Base-by-base conservation (phyloP, 2,113 vertebrate genomes). In the Egretta garzetta region DNA sequence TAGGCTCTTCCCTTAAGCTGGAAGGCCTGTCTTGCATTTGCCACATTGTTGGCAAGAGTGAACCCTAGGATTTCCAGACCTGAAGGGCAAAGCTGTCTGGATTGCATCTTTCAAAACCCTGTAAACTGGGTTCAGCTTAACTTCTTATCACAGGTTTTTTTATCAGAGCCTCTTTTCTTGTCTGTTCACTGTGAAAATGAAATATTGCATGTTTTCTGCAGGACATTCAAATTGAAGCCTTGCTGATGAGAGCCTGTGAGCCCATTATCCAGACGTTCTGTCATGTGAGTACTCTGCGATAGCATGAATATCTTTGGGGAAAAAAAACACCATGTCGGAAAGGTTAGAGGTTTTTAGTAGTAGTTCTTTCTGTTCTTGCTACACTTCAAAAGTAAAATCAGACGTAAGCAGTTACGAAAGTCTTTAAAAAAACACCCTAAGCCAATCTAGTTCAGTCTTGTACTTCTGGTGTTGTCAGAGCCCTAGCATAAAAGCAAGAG, bases 201-300 rank as follows among this genome's bases (percentile, higher is more conserved):
- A 77, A 81, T 86, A 7, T 45, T 67, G 37, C 45, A 5, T 84
- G 10, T 66, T 83, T 96, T 92, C 79, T 93, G 55, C 97, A 99
- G 99, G 99, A 99, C 94, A 99, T 99, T 97, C 99, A 99, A 91
- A 99, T 99, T 6, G 99, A 99, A 97, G 99, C 99, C n/a, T 98
- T 99, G 97, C 98, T 99, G 95, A 99, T 99, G 98, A 98, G 99
- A 98, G 99, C 99, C 0, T 99, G 99, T 81, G 99, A 99, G 55
- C 99, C 99, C 35, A 99, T 99, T 90, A 99, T 99, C 96, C 99
- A 99, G 97, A 98, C 98, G 1, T 99, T 99, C 91, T 99, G 99
- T 93, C 99, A 99, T 3, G 99, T 99, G 97, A 98, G 99, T 99
- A 37, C 23, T 74, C n/a, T 1, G 0, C 60, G 32, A n/a, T 12